Conservation (phyloP, 2,888 invertebrate species). For the Nephrotoma guestfalica region DNA sequence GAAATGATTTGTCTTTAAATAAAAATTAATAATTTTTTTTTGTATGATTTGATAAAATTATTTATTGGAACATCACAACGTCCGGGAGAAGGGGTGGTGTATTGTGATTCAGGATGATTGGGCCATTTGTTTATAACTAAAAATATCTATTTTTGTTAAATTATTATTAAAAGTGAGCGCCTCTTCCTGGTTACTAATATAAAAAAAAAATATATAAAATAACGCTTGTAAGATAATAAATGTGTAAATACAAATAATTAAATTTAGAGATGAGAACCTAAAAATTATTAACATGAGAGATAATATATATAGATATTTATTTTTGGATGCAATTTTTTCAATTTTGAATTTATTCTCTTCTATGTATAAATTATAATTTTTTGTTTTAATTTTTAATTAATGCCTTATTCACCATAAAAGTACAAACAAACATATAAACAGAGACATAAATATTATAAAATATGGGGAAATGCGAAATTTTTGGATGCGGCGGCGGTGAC, state of each 20-base stretch:
- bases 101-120: not conserved
- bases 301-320: not conserved
- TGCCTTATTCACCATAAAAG: constrained; percentile 3
- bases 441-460: not conserved
- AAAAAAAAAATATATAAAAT: not conserved
- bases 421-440: not conserved
- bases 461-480: not conserved
- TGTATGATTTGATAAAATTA: not conserved
- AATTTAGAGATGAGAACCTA: not conserved
- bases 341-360: not conserved
- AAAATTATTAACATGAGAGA: not conserved
- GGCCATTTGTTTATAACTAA: not conserved
- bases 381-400: not conserved
- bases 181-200: not conserved
- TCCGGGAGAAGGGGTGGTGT: not conserved
- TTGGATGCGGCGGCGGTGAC: not conserved
- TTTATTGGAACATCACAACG: not conserved
- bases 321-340: constrained; percentile 1
- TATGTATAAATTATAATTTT: not conserved
- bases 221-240: not conserved
- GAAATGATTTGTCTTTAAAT: not conserved
- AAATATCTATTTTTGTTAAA: not conserved
- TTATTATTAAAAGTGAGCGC: not conserved
- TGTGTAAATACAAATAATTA: not conserved
- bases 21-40: not conserved